Evolutionary conservation across 2,888 invertebrate species (phyloP).

Genomic region (Margaritifera margaritifera): DNA sequence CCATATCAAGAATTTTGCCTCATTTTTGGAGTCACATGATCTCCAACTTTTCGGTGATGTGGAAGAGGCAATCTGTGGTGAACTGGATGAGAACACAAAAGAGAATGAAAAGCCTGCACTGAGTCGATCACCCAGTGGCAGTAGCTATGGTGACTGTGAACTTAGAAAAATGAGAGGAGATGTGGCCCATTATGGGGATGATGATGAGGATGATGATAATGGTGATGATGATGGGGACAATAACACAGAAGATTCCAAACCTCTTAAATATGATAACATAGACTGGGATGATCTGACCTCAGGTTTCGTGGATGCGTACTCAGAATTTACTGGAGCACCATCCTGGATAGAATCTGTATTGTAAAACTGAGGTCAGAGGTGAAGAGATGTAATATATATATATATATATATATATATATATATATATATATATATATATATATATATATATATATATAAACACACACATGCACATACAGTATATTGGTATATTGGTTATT

Average conservation of each 20-base stretch:
- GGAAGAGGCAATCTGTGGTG: slow-evolving; percentile 34
- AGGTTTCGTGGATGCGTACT: slow-evolving; percentile 44
- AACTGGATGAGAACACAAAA: slow-evolving; percentile 16
- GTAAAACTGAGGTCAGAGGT: slow-evolving; percentile 3
- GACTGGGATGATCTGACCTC: slow-evolving; percentile 47
- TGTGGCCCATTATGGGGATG: slow-evolving; percentile 37
- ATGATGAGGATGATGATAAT: slow-evolving; percentile 30
- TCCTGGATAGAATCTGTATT: slow-evolving; percentile 40
- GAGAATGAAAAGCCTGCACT: slow-evolving; percentile 20
- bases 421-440: too few relatives aligned
- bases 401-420: too few relatives aligned
- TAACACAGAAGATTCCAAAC: slow-evolving; percentile 22
- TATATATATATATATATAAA: too few relatives aligned
- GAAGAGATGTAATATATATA: too few relatives aligned
- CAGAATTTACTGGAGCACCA: slow-evolving; percentile 38
- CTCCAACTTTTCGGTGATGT: slow-evolving; percentile 42
- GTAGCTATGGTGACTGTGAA: slow-evolving; percentile 28
- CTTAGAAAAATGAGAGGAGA: slow-evolving; percentile 20
- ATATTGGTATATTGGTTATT: too few relatives aligned
- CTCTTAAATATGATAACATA: slow-evolving; percentile 21
- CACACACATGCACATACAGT: too few relatives aligned
- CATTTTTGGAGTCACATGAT: slow-evolving; percentile 42
- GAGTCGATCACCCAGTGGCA: slow-evolving; percentile 28
- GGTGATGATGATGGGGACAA: slow-evolving; percentile 20
- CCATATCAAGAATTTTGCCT: slow-evolving; percentile 23